Percentiles rank a stretch among this genome's conserved stretches.
Evolutionary conservation across 2,113 vertebrate species (phyloP).

Genomic region (Zeus faber): DNA sequence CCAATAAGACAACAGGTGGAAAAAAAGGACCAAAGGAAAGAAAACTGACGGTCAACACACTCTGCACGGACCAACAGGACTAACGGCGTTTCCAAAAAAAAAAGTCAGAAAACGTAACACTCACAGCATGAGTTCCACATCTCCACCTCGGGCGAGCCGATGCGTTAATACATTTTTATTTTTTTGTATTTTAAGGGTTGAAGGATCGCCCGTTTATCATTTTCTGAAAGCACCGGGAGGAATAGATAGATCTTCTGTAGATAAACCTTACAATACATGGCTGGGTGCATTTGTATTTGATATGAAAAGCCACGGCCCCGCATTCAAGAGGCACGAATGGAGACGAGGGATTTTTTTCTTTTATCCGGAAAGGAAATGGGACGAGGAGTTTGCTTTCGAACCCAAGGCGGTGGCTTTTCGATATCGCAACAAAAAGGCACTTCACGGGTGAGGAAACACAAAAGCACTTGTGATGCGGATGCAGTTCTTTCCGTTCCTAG

Average conservation of each 20-base stretch:
- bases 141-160: too few species aligned
- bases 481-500: slow-evolving; percentile 34
- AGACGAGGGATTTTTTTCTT: too few species aligned
- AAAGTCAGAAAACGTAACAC: too few species aligned
- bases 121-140: too few species aligned
- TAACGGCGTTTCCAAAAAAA: too few species aligned
- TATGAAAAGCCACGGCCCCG: slow-evolving; percentile 74
- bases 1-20: slow-evolving; percentile 13
- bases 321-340: neutral
- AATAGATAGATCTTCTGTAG: slow-evolving; percentile 72
- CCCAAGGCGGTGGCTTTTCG: slow-evolving; percentile 68
- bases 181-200: too few species aligned
- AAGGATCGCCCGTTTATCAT: too few species aligned
- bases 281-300: slow-evolving; percentile 57
- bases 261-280: slow-evolving; percentile 58
- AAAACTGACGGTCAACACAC: slow-evolving; percentile 1
- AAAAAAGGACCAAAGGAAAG: slow-evolving; percentile 5
- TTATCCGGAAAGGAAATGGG: neutral
- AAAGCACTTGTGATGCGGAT: slow-evolving; percentile 58
- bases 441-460: slow-evolving; percentile 61
- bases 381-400: slow-evolving; percentile 12
- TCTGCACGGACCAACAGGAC: slow-evolving; percentile 11
- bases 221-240: too few species aligned
- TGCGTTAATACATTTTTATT: too few species aligned
- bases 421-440: slow-evolving; percentile 64